Conservation (phyloP, 2,888 invertebrate genomes). For the Scaptodrosophila latifasciaeformis region DNA sequence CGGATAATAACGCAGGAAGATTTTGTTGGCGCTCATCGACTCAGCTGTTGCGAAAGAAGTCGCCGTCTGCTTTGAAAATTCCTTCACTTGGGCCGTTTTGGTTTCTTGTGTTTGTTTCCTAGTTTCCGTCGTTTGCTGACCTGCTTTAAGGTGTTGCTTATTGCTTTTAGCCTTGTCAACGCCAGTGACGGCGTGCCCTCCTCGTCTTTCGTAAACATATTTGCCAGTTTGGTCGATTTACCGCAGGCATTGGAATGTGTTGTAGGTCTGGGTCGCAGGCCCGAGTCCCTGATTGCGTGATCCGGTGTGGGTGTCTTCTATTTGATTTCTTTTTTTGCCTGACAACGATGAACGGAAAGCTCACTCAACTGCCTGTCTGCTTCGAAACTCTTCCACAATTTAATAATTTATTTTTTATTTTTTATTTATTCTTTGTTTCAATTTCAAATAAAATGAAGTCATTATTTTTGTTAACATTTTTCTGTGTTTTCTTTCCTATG, state of each 20-base stretch:
- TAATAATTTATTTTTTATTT: background rate
- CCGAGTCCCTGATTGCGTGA: background rate
- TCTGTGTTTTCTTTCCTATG: too few relatives aligned
- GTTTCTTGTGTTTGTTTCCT: background rate
- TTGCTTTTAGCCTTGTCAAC: constrained; percentile 37
- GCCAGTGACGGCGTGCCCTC: constrained; percentile 4
- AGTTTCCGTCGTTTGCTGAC: constrained; percentile 47
- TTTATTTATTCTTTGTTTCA: background rate
- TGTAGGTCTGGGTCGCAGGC: constrained; percentile 45
- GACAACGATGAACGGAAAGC: too few relatives aligned
- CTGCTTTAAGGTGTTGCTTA: constrained; percentile 53
- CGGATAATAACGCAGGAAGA: constrained; percentile 83
- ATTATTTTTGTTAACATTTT: too few relatives aligned
- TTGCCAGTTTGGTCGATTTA: constrained; percentile 52
- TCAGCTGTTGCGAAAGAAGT: constrained; percentile 16
- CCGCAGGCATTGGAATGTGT: constrained; percentile 14
- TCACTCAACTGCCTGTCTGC: too few relatives aligned
- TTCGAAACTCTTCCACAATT: background rate
- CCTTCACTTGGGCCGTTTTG: constrained; percentile 15
- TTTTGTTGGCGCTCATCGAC: constrained; percentile 81
- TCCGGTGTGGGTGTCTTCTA: too few relatives aligned
- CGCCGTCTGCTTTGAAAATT: constrained; percentile 23
- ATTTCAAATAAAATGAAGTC: too few relatives aligned
- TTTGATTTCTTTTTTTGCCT: background rate
- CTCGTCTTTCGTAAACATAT: constrained; percentile 23